A percentile compares a stretch with the other conserved stretches of the same genome.
phyloP scores from a whole-genome alignment of 2,888 invertebrate species.

The Camptogramma bilineatum region DNA sequence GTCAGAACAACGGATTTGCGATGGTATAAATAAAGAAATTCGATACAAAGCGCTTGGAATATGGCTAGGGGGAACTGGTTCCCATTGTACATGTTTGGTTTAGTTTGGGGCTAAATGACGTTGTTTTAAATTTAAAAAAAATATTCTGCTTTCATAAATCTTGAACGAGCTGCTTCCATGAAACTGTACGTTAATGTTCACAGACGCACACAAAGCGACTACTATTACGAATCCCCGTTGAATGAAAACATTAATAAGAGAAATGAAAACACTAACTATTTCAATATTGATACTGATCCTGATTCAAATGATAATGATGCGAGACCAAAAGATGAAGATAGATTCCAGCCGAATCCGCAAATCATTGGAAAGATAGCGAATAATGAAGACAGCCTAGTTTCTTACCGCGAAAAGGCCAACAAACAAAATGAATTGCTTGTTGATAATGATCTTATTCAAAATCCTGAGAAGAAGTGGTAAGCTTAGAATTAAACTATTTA shows the following conservation, averaged over 20 bases:
- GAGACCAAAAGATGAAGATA: slow-evolving; percentile 8
- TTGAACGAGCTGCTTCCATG: slow-evolving; percentile 1
- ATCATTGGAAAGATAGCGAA: slow-evolving; percentile 11
- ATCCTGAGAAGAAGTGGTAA: slow-evolving; percentile 58
- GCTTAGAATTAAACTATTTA: slow-evolving; percentile 12
- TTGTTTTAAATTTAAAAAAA: no score
- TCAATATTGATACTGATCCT: slow-evolving; percentile 29
- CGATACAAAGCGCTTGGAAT: no score
- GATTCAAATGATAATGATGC: background rate
- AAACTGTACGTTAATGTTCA: slow-evolving; percentile 23
- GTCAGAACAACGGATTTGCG: no score
- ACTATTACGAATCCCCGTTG: slow-evolving; percentile 41
- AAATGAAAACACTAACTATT: slow-evolving; percentile 43
- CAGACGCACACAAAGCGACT: slow-evolving; percentile 37
- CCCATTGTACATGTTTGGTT: no score
- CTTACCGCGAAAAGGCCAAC: slow-evolving; percentile 35
- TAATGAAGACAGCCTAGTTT: slow-evolving; percentile 35
- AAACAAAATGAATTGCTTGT: slow-evolving; percentile 38
- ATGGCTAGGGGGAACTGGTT: no score
- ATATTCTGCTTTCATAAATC: no score
- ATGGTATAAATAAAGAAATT: no score
- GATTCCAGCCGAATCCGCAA: background rate
- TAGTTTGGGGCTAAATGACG: no score
- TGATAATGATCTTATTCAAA: slow-evolving; percentile 35
- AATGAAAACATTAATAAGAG: slow-evolving; percentile 32